Percentiles rank a stretch among this genome's conserved stretches.
These are phyloP conservation scores for Coptotermes formosanus DNA, from an alignment of 1,140 invertebrate genomes.

Conservation along the genomic window DNA sequence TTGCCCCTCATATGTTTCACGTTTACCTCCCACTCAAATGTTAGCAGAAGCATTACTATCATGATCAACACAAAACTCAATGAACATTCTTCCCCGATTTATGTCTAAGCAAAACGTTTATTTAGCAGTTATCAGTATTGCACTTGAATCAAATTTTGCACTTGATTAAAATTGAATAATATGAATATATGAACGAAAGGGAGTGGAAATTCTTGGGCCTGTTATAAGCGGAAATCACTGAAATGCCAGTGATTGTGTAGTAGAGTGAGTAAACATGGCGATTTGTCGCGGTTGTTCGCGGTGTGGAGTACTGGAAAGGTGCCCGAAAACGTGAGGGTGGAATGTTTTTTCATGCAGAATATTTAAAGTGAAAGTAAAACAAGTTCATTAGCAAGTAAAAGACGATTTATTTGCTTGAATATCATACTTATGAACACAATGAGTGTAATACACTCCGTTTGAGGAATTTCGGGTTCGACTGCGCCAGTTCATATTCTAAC, in stretches of 20 bases:
- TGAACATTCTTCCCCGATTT: background rate
- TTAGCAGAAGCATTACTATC: slow-evolving; percentile 1
- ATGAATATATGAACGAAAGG: background rate
- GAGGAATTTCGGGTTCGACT: background rate
- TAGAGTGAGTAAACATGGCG: slow-evolving; percentile 26
- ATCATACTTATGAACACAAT: background rate
- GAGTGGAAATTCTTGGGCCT: background rate
- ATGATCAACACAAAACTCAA: background rate
- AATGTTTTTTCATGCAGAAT: background rate
- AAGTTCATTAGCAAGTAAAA: background rate
- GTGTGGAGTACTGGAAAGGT: slow-evolving; percentile 10
- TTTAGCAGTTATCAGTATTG: background rate
- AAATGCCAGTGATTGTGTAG: slow-evolving; percentile 15
- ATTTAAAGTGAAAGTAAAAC: background rate
- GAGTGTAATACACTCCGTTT: background rate
- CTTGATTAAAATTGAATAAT: background rate
- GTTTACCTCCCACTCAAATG: background rate
- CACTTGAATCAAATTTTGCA: background rate
- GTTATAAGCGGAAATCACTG: background rate
- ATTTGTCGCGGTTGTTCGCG: background rate
- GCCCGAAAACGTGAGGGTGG: background rate
- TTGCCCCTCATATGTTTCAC: background rate
- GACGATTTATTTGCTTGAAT: background rate
- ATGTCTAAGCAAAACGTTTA: background rate
- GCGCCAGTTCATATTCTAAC: background rate